These are phyloP conservation scores for Heliconius congener DNA, from an alignment of 1,140 invertebrate genomes.

Conservation along the genomic window DNA sequence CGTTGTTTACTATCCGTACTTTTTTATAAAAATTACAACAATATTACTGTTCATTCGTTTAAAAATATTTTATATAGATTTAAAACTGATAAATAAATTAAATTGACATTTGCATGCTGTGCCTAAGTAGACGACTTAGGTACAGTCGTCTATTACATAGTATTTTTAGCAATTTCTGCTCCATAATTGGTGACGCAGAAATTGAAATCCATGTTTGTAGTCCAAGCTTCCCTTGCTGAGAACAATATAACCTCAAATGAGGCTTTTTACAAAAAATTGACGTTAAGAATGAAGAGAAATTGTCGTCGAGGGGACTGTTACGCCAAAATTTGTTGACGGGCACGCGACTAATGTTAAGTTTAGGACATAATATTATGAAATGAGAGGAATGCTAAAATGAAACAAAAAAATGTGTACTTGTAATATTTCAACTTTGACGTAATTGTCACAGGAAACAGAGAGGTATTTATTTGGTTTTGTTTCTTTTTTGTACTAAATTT, in stretches of 20 bases:
- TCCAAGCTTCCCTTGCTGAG: too few species aligned
- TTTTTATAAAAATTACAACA: too few species aligned
- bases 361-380: neutral
- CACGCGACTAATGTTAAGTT: neutral
- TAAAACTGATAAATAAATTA: too few species aligned
- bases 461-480: neutral
- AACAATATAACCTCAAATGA: too few species aligned
- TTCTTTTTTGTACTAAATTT: too few species aligned
- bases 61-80: too few species aligned
- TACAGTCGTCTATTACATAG: too few species aligned
- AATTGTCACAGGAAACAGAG: neutral
- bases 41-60: too few species aligned
- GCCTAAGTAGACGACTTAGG: neutral
- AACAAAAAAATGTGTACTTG: neutral
- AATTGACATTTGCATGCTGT: too few species aligned
- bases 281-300: neutral
- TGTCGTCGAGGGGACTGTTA: conserved; percentile 9
- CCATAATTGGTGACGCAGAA: too few species aligned
- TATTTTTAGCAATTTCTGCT: neutral
- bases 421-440: neutral
- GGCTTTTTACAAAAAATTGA: neutral
- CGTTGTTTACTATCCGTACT: too few species aligned
- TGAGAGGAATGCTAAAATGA: neutral
- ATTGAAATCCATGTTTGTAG: too few species aligned
- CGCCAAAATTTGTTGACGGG: conserved; percentile 15